phyloP scores from a whole-genome alignment of 2,797 vertebrate species.

The Aphelocoma californica region DNA sequence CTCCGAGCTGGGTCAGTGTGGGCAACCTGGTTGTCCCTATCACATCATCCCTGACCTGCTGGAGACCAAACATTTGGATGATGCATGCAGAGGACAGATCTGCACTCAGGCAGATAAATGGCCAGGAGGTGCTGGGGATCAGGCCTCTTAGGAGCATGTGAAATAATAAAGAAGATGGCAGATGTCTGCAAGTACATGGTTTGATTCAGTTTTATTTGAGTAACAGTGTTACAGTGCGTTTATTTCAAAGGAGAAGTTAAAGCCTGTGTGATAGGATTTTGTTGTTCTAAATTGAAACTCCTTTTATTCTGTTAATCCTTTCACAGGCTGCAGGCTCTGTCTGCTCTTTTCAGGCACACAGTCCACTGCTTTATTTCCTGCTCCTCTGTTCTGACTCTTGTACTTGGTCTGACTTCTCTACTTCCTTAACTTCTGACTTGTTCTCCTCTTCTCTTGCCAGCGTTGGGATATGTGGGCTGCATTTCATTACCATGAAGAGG shows the following conservation, averaged over 20 bases:
- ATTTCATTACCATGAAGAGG: slow-evolving; percentile 57
- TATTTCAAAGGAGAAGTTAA: slow-evolving; percentile 31
- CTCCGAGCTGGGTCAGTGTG: too few relatives aligned
- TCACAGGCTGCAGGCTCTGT: slow-evolving; percentile 53
- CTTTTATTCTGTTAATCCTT: slow-evolving; percentile 59
- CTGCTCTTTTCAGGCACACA: slow-evolving; percentile 61
- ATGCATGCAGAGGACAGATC: neutral
- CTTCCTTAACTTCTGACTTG: slow-evolving; percentile 69
- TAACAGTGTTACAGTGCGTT: neutral
- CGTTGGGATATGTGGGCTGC: slow-evolving; percentile 50
- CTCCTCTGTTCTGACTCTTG: slow-evolving; percentile 59
- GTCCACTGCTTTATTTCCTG: slow-evolving; percentile 61
- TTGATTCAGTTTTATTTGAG: neutral
- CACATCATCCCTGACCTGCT: neutral
- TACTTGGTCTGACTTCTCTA: slow-evolving; percentile 51
- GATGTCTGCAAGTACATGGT: neutral
- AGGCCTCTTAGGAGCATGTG: neutral
- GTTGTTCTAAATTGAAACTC: slow-evolving; percentile 30
- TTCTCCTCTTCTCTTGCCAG: slow-evolving; percentile 61
- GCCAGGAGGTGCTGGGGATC: neutral
- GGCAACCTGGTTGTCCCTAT: neutral
- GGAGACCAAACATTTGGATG: neutral
- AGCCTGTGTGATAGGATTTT: slow-evolving; percentile 31
- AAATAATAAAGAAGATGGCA: neutral
- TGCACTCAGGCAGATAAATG: neutral